Percentiles rank a stretch among this genome's conserved stretches.
These are phyloP conservation scores for Oceanites oceanicus DNA, from an alignment of 2,113 vertebrate species.

Conservation along the genomic window DNA sequence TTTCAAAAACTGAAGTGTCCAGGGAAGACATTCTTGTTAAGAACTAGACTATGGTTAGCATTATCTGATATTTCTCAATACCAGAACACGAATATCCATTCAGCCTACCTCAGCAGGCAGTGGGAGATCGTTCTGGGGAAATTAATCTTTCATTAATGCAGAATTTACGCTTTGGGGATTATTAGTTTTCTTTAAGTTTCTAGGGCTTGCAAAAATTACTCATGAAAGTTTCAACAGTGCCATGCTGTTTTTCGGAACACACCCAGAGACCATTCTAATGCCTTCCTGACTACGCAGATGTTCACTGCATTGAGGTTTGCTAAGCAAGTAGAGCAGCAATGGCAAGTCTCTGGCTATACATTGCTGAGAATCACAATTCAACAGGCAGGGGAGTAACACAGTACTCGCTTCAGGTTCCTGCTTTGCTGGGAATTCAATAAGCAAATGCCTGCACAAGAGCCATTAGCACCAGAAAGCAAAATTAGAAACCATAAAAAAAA, in stretches of 20 bases:
- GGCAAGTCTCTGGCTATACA: background rate
- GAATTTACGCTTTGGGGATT: background rate
- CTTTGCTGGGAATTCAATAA: background rate
- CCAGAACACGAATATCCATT: background rate
- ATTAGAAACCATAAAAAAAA: background rate
- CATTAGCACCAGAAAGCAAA: background rate
- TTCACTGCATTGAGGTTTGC: background rate
- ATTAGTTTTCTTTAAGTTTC: background rate
- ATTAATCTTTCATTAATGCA: background rate
- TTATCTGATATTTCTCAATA: background rate
- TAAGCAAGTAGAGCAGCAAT: background rate
- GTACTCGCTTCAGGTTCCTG: background rate
- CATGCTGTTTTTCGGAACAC: background rate
- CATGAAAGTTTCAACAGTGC: background rate
- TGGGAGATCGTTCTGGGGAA: background rate
- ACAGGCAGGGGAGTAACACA: background rate
- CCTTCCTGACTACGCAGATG: background rate
- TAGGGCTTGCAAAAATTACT: background rate
- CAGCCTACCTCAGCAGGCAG: background rate
- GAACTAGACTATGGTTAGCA: background rate
- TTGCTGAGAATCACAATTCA: background rate
- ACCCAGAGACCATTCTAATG: background rate
- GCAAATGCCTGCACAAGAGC: background rate
- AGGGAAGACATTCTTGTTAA: background rate
- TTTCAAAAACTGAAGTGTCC: background rate